These are phyloP conservation scores for Sminthurides aquaticus DNA, from an alignment of 2,888 invertebrate species.

Conservation along the genomic window DNA sequence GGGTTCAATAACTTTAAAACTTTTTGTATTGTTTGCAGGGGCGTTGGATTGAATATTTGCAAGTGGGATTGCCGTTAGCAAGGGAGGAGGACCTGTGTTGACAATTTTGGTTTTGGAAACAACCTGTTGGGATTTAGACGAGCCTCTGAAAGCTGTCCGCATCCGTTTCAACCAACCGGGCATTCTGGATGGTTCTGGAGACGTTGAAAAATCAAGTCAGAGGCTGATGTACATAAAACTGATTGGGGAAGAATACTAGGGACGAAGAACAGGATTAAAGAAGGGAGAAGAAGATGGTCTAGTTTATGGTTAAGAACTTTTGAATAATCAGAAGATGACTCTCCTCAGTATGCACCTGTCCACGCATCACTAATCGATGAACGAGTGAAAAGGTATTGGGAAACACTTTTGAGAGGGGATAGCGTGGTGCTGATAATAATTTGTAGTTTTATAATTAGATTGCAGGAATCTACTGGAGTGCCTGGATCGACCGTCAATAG, in stretches of 20 bases:
- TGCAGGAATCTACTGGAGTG: too few species aligned
- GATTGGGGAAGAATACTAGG: too few species aligned
- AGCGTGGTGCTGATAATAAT: too few species aligned
- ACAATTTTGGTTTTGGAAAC: neutral
- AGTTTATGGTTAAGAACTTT: neutral
- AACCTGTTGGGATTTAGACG: neutral
- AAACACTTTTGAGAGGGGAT: neutral
- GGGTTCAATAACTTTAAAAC: constrained; percentile 11
- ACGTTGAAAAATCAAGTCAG: too few species aligned
- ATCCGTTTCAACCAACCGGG: neutral
- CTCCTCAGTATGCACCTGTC: neutral
- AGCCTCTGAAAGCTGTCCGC: neutral
- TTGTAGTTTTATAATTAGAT: too few species aligned
- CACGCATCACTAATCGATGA: neutral
- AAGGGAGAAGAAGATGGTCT: neutral
- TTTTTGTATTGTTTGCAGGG: neutral
- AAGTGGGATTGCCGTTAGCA: neutral
- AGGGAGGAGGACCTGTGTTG: neutral
- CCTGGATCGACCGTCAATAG: too few species aligned
- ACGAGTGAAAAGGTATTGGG: neutral
- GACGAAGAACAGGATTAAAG: too few species aligned
- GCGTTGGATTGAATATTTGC: neutral
- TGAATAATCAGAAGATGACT: neutral
- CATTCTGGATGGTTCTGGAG: too few species aligned
- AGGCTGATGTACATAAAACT: too few species aligned